Base-by-base conservation (phyloP, 2,888 invertebrate genomes). In the Phortica okadai region DNA sequence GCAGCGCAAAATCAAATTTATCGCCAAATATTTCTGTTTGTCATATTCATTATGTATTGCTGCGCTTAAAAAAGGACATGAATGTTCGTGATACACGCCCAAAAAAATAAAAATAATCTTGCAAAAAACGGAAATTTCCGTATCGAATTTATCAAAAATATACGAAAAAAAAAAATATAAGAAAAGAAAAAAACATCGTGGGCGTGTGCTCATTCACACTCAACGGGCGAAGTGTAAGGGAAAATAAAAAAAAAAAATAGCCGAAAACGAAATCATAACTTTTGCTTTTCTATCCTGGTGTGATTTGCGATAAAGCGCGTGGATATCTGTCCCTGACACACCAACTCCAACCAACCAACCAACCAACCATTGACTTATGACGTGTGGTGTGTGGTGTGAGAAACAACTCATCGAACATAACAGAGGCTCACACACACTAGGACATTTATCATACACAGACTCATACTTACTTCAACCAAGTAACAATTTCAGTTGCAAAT, bases 301-400 rank as follows among this genome's bases (percentile, higher is more conserved):
- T 86, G 89, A 88, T 88, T 86, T 88, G 82, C 86, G 89, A 86
- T 88, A 87, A 87, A 83, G 81, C 83, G 85, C 80, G 83, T 83
- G 81, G 77, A 76, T 70, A 75, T 72, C 73, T 78, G 81, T 78
- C 75, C 77, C 67, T 6, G 62, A 44, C 45, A 33, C 54, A 14
- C 44, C 45, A 50, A 54, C 72, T 67, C 56, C 67, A 16, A 5
- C 1, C 45, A 74, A 77, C 67, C 75, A 78, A 75, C 77, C n/a
- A n/a, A 21, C 21, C 21, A 21, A 21, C 21, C 21, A 21, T 21
- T 21, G 72, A 75, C 70, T 78, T 74, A 33, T 16, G n/a, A 33
- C 14, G 14, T 56, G 56, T 56, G 56, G 16, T 21, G 14, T 56
- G 56, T 56, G 56, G 16, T 21, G 10, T 59, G 59, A n/a, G 45